Percentiles rank a stretch among this genome's conserved stretches.
These are phyloP conservation scores for Trachelus tabidus DNA, from an alignment of 2,888 invertebrate species.

Conservation along the genomic window DNA sequence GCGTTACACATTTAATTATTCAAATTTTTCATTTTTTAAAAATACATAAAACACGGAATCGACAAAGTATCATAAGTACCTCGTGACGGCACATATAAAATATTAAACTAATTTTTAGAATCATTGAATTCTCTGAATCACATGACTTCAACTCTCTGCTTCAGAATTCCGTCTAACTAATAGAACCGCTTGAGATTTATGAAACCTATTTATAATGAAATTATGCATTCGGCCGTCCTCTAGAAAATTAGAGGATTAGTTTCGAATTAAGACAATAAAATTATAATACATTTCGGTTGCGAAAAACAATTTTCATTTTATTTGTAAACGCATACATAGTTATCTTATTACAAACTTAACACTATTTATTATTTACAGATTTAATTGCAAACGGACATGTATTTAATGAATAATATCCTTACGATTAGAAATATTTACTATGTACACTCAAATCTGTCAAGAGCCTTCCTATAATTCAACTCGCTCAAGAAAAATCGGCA, in stretches of 20 bases:
- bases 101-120: neutral
- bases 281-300: neutral
- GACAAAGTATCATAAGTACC: neutral
- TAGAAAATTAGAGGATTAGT: neutral
- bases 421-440: neutral
- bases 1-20: neutral
- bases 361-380: neutral
- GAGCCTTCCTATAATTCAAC: neutral
- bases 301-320: neutral
- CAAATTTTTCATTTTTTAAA: neutral
- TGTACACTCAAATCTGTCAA: slow-evolving; percentile 3
- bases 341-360: neutral
- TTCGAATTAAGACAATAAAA: neutral
- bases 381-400: neutral
- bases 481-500: neutral
- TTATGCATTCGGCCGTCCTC: neutral
- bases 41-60: neutral
- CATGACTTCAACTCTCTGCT: neutral
- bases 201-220: neutral
- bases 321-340: neutral
- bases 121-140: neutral
- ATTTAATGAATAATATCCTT: neutral
- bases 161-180: neutral
- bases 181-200: neutral
- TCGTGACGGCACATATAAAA: neutral